Evolutionary conservation across 2,797 vertebrate genomes (phyloP).

Genomic region (Numenius phaeopus): DNA sequence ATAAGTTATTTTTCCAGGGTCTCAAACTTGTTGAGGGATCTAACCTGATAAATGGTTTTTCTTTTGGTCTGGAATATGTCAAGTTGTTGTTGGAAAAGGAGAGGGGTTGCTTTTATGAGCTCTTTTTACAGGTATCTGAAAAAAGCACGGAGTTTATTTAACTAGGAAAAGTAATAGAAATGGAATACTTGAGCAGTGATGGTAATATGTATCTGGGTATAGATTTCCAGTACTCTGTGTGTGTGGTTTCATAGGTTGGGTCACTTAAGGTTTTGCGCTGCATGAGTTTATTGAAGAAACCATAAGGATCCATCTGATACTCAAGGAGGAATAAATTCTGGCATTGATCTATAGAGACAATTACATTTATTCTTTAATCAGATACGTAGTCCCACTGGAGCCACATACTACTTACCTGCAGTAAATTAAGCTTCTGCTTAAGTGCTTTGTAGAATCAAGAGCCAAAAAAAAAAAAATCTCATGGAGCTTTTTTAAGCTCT

Average conservation of each 20-base stretch:
- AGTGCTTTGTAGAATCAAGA: constrained; percentile 5
- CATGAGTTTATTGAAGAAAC: not conserved
- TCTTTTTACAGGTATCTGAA: not conserved
- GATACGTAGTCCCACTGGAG: not conserved
- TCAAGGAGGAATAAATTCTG: not conserved
- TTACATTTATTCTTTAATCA: constrained; percentile 23
- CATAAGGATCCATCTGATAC: not conserved
- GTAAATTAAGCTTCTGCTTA: constrained; percentile 22
- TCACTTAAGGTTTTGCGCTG: not conserved
- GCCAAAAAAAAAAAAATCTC: not conserved
- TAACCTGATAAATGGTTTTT: not conserved
- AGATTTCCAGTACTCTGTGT: not conserved
- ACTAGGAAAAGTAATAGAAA: not conserved
- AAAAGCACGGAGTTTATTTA: not conserved
- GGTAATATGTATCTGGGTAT: not conserved
- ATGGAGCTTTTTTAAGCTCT: not conserved
- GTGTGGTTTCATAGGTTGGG: not conserved
- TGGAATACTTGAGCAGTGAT: not conserved
- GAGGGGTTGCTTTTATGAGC: not conserved
- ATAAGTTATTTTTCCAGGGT: not conserved
- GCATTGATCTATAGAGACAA: constrained; percentile 13
- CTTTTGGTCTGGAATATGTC: not conserved
- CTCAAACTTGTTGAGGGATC: not conserved
- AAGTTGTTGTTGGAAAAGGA: not conserved
- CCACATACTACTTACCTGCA: not conserved